phyloP scores from a whole-genome alignment of 2,113 vertebrate genomes.

The Apteryx owenii region DNA sequence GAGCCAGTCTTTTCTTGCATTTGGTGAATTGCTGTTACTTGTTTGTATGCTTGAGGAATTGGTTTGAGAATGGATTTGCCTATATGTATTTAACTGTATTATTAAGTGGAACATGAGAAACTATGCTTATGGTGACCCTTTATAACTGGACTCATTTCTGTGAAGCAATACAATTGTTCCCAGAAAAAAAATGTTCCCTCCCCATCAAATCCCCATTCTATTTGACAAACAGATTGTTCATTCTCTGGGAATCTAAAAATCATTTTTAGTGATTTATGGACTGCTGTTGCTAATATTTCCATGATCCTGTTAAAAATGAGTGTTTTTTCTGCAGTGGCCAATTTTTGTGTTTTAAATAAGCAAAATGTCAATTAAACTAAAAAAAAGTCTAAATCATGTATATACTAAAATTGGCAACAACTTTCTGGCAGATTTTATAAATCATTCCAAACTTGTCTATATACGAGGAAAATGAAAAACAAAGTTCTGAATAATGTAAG shows the following conservation, averaged over 20 bases:
- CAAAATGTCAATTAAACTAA: constrained; percentile 35
- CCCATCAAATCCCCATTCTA: not conserved
- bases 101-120: not conserved
- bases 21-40: not conserved
- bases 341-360: constrained; percentile 33
- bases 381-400: not conserved
- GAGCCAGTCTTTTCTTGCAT: not conserved
- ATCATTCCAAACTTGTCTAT: not conserved
- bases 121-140: not conserved
- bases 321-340: not conserved
- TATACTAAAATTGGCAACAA: not conserved
- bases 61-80: not conserved
- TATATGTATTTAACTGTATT: not conserved
- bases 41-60: not conserved
- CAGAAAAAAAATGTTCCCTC: not conserved
- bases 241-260: constrained; percentile 31
- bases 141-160: not conserved
- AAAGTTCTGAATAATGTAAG: not conserved
- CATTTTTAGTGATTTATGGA: constrained; percentile 23
- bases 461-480: not conserved
- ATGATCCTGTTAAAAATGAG: not conserved
- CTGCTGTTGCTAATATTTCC: constrained; percentile 41
- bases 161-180: constrained; percentile 3
- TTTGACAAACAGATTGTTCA: not conserved
- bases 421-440: constrained; percentile 7